Evolutionary conservation across 2,888 invertebrate genomes (phyloP), one percentile per base, ranked within the genome.

Genomic region (Diaperis boleti): DNA sequence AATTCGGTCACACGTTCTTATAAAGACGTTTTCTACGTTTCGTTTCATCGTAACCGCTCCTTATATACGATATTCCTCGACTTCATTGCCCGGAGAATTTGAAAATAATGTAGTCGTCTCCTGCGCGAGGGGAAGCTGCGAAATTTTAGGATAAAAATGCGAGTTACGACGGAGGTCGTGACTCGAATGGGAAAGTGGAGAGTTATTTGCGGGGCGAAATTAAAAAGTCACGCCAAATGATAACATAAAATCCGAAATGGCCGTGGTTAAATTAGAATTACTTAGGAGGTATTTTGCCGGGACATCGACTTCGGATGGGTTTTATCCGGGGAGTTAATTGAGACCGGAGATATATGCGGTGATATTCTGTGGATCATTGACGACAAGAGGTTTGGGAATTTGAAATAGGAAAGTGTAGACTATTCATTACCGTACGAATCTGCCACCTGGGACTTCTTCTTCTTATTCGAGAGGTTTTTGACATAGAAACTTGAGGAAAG

Each of bases 171-270:
- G 50, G 33, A 29, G 39, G 26, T 54, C 64, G 68, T 68, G 69
- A 62, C 67, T 61, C 39, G 68, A 68, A 69, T 68, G 37, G 20
- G 62, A 56, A 62, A 64, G 65, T 67, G 60, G 50, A 59, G 52
- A 68, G 66, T 68, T 66, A 67, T 68, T 67, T 70, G 42, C 59
- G 26, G 45, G 22, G 13, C 64, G 45, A 66, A 68, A 68, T 68
- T 68, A 68, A 68, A 70, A 70, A 70, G 67, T 67, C 65, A 50
- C 62, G 17, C 49, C 44, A 61, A 61, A 68, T 69, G 65, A 64
- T 68, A 65, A 67, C 64, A 39, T 54, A 62, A 56, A 56, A 55
- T 61, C 44, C 44, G 44, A 35, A 59, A 14, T 31, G 13, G 20
- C 20, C 41, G 42, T 55, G 41, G 41, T 49, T 50, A 45, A 49